Conservation (phyloP, 1,140 invertebrate genomes). For the Cotesia glomerata region DNA sequence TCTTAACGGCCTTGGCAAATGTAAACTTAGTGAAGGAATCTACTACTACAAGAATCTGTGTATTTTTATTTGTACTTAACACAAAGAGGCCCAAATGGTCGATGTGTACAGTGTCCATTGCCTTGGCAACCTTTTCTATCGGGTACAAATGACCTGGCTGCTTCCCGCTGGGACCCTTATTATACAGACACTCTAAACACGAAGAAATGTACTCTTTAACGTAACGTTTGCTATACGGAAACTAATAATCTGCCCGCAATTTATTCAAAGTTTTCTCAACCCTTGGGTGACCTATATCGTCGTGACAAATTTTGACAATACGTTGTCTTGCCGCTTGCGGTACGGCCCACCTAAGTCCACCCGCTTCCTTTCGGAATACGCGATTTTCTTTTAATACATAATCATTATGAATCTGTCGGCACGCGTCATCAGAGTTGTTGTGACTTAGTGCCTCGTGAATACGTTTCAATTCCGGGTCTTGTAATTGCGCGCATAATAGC, state of each 20-base stretch:
- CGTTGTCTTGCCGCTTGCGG: slow-evolving; percentile 43
- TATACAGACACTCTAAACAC: slow-evolving; percentile 25
- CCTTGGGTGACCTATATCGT: slow-evolving; percentile 43
- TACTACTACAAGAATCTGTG: no score
- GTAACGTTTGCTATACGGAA: slow-evolving; percentile 30
- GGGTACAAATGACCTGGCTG: slow-evolving; percentile 24
- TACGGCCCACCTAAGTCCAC: slow-evolving; percentile 21
- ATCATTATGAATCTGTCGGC: slow-evolving; percentile 15
- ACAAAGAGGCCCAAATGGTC: no score
- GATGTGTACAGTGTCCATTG: no score
- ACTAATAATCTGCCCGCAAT: slow-evolving; percentile 39
- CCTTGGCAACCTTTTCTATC: not conserved
- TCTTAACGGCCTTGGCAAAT: no score
- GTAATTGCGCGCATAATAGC: slow-evolving; percentile 13
- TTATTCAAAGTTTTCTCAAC: slow-evolving; percentile 40
- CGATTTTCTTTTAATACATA: slow-evolving; percentile 28
- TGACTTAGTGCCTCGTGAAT: slow-evolving; percentile 2
- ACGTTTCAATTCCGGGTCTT: slow-evolving; percentile 16
- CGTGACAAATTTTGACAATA: slow-evolving; percentile 45
- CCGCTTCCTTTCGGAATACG: slow-evolving; percentile 29
- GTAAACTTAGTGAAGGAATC: no score
- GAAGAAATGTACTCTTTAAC: slow-evolving; percentile 29
- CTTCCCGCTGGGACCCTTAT: slow-evolving; percentile 25
- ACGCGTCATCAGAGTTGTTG: slow-evolving; percentile 4
- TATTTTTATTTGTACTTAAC: no score